Percentiles rank a stretch among this genome's conserved stretches.
These are phyloP conservation scores for Caprella mutica DNA, from an alignment of 2,888 invertebrate species.

Conservation along the genomic window DNA sequence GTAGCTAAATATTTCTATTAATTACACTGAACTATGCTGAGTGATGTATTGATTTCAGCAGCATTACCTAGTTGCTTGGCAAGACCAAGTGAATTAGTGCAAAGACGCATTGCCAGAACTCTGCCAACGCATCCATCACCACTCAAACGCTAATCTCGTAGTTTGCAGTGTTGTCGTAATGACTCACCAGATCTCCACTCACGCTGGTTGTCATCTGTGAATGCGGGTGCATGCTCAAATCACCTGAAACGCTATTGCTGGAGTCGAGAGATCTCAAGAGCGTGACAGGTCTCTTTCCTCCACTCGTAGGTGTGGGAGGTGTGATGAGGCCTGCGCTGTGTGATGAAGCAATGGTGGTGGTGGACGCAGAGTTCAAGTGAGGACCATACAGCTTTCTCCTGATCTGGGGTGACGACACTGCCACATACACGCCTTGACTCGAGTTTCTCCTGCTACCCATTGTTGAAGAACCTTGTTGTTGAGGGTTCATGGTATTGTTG, in stretches of 20 bases:
- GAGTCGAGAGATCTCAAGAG: conserved; percentile 81
- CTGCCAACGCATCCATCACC: too few species aligned
- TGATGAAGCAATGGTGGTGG: conserved; percentile 24
- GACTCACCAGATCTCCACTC: conserved; percentile 23
- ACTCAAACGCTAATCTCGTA: conserved; percentile 88
- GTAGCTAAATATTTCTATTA: too few species aligned
- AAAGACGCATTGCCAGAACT: too few species aligned
- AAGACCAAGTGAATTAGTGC: too few species aligned
- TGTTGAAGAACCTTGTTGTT: conserved; percentile 7
- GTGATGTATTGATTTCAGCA: too few species aligned
- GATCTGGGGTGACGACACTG: conserved; percentile 28
- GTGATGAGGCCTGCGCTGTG: conserved; percentile 19
- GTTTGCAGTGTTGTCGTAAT: conserved; percentile 66
- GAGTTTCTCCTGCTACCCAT: conserved; percentile 27
- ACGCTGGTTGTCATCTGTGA: conserved; percentile 23
- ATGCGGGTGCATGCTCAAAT: conserved; percentile 23
- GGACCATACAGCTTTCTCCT: conserved; percentile 29
- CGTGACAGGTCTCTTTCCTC: conserved; percentile 61
- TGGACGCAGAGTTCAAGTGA: conserved; percentile 6
- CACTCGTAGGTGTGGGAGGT: conserved; percentile 31
- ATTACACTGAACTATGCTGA: too few species aligned
- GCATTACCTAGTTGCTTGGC: too few species aligned
- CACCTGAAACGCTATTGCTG: conserved; percentile 39
- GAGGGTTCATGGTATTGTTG: conserved; percentile 8
- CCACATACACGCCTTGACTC: conserved; percentile 37